Percentiles rank a stretch among this genome's conserved stretches.
Evolutionary conservation across 2,113 vertebrate species (phyloP).

Genomic region (Pithys albifrons): DNA sequence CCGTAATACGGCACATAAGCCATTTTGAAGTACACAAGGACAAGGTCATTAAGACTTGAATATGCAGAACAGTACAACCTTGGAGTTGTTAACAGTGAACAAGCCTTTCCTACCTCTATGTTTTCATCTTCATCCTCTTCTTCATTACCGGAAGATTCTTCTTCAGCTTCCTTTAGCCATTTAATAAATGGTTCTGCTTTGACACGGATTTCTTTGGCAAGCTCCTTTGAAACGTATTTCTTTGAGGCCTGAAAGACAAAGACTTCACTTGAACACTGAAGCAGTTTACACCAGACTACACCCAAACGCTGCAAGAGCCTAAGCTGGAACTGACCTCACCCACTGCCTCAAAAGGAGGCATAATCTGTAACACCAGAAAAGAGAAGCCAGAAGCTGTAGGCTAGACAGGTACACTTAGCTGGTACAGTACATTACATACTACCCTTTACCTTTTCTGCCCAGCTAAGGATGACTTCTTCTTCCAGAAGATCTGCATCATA

Average conservation of each 20-base stretch:
- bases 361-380: fast-evolving
- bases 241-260: constrained; percentile 86
- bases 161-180: constrained; percentile 97
- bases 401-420: neutral
- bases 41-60: neutral
- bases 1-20: fast-evolving
- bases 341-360: neutral
- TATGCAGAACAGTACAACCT: fast-evolving
- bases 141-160: constrained; percentile 93
- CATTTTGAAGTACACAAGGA: fast-evolving
- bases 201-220: constrained; percentile 97
- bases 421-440: fast-evolving
- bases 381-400: fast-evolving
- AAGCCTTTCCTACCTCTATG: constrained; percentile 82
- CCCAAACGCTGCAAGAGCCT: neutral
- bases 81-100: fast-evolving
- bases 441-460: constrained; percentile 90
- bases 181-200: constrained; percentile 97
- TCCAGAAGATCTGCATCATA: constrained; percentile 96
- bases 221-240: constrained; percentile 97
- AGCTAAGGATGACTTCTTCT: constrained; percentile 94
- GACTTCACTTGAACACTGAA: fast-evolving
- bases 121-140: constrained; percentile 90
- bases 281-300: neutral
- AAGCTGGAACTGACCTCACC: neutral